Conservation (phyloP, 2,797 vertebrate species). For the Coreius guichenoti region DNA sequence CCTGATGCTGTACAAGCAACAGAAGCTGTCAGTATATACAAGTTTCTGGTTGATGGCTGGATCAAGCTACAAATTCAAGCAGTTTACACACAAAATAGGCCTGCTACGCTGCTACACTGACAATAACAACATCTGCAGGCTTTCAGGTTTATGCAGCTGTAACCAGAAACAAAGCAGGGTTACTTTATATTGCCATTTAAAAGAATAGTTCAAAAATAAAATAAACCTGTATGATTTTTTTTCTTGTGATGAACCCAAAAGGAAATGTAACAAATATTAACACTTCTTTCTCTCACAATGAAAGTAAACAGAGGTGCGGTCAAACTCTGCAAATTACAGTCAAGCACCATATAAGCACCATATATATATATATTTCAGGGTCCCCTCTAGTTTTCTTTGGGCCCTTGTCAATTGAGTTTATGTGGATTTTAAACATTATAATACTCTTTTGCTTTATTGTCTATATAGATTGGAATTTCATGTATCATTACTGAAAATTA, state of each 20-base stretch:
- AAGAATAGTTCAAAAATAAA: neutral
- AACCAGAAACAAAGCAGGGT: neutral
- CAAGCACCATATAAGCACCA: neutral
- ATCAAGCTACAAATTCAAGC: conserved; percentile 18
- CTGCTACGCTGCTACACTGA: neutral
- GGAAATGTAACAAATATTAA: neutral
- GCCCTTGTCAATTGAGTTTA: too few species aligned
- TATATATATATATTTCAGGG: too few species aligned
- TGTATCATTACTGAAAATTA: neutral
- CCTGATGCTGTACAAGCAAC: conserved; percentile 21
- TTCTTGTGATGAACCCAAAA: neutral
- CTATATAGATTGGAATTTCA: neutral
- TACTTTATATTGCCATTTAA: neutral
- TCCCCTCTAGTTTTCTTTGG: neutral
- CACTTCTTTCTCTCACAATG: neutral
- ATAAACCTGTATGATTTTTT: neutral
- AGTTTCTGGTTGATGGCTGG: conserved; percentile 11
- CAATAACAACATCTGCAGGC: conserved; percentile 26
- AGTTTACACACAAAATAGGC: conserved; percentile 34
- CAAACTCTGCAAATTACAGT: neutral
- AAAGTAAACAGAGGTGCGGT: neutral
- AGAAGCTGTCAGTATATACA: conserved; percentile 6
- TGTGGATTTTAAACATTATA: too few species aligned
- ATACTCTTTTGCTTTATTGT: neutral
- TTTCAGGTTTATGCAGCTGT: neutral